Evolutionary conservation across 2,113 vertebrate genomes (phyloP).

Genomic region (Tiliqua scincoides): DNA sequence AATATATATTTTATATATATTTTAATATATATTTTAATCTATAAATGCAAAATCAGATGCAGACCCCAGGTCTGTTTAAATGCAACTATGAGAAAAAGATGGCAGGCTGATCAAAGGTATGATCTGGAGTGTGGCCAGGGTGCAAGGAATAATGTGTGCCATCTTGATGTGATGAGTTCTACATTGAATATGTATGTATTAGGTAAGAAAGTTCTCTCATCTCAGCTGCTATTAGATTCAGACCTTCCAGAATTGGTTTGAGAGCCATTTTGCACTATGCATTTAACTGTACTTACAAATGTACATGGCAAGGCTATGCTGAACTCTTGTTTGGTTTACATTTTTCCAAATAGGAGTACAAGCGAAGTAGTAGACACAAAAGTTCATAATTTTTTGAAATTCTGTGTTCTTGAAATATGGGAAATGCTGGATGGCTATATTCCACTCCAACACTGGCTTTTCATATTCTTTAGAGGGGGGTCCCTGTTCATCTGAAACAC

Average conservation of each 20-base stretch:
- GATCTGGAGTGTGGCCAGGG: slow-evolving; percentile 38
- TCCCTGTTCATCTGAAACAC: background rate
- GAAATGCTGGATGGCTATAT: background rate
- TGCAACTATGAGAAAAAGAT: slow-evolving; percentile 54
- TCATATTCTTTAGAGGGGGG: background rate
- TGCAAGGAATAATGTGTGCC: slow-evolving; percentile 35
- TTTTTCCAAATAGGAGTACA: background rate
- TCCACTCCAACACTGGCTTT: background rate
- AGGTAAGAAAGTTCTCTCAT: slow-evolving; percentile 20
- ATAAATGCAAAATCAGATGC: slow-evolving; percentile 39
- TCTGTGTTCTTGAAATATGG: background rate
- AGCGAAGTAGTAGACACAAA: background rate
- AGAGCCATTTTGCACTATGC: background rate
- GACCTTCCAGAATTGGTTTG: background rate
- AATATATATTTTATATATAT: slow-evolving; percentile 46
- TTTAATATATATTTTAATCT: slow-evolving; percentile 23
- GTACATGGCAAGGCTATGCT: slow-evolving; percentile 11
- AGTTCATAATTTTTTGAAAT: background rate
- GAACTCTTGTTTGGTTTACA: slow-evolving; percentile 18
- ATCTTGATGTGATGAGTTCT: slow-evolving; percentile 6
- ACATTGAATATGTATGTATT: background rate
- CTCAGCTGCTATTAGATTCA: slow-evolving; percentile 30
- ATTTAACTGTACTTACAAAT: background rate
- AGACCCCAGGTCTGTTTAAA: slow-evolving; percentile 49
- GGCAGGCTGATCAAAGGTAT: slow-evolving; percentile 52